Conservation (phyloP, 2,888 invertebrate genomes). For the Leucoma salicis region DNA sequence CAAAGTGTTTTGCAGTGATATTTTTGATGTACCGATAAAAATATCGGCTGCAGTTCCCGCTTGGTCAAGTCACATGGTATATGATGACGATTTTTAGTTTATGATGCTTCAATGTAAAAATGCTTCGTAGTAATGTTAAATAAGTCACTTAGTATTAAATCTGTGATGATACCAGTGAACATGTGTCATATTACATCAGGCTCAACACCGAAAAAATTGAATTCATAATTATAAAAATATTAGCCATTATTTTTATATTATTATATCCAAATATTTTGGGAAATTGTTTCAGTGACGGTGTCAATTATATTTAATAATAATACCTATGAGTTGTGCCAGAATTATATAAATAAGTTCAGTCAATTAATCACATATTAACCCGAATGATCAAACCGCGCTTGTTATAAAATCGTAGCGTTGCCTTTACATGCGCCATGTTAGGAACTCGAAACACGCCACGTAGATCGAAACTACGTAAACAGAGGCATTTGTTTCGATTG, state of each 20-base stretch:
- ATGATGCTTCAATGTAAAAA: constrained; percentile 30
- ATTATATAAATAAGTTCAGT: neutral
- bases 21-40: constrained; percentile 46
- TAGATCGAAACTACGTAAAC: too few relatives aligned
- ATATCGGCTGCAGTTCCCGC: constrained; percentile 40
- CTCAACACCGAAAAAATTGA: neutral
- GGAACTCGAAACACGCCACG: too few relatives aligned
- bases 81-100: constrained; percentile 21
- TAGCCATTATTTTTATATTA: neutral
- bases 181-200: constrained; percentile 22
- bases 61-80: constrained; percentile 25
- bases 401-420: neutral
- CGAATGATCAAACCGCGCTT: neutral
- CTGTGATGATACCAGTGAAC: constrained; percentile 27
- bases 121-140: constrained; percentile 23
- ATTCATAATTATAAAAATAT: neutral
- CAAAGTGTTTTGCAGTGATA: constrained; percentile 46
- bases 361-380: neutral
- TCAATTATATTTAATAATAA: neutral
- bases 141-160: constrained; percentile 18
- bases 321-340: constrained; percentile 11
- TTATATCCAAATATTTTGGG: neutral
- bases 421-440: too few relatives aligned
- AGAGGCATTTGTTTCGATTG: too few relatives aligned
- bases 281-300: neutral